A percentile compares a stretch with the other conserved stretches of the same genome.
phyloP scores from a whole-genome alignment of 2,113 vertebrate genomes.

The Passer montanus region DNA sequence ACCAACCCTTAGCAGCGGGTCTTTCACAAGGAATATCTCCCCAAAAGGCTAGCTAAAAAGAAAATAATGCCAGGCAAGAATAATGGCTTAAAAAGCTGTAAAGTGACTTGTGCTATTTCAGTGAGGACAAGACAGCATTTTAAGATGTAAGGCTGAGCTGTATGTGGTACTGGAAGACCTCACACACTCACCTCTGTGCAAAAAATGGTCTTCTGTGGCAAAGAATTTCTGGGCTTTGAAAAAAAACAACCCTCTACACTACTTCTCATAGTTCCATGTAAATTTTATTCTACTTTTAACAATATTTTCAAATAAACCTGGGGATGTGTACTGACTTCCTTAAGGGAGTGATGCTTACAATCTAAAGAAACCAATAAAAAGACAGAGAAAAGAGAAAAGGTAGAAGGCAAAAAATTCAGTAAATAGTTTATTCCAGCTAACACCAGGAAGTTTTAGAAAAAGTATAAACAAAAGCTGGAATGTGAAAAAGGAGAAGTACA shows the following conservation, averaged over 20 bases:
- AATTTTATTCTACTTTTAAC: not conserved
- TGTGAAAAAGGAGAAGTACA: not conserved
- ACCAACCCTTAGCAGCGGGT: not conserved
- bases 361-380: not conserved
- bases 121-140: not conserved
- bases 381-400: not conserved
- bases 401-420: not conserved
- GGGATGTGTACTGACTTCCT: not conserved
- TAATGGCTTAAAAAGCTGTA: not conserved
- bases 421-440: not conserved
- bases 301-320: not conserved
- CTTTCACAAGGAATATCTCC: not conserved
- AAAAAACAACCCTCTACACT: fast-evolving
- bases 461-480: not conserved
- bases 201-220: not conserved
- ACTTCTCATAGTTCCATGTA: not conserved
- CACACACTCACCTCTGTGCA: not conserved
- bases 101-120: not conserved
- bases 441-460: not conserved
- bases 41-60: not conserved
- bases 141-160: not conserved
- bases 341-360: not conserved
- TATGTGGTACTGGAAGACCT: not conserved
- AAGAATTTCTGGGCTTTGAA: not conserved
- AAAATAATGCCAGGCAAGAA: not conserved